Evolutionary conservation across 1,140 invertebrate species (phyloP).

Genomic region (Heliothis virescens): DNA sequence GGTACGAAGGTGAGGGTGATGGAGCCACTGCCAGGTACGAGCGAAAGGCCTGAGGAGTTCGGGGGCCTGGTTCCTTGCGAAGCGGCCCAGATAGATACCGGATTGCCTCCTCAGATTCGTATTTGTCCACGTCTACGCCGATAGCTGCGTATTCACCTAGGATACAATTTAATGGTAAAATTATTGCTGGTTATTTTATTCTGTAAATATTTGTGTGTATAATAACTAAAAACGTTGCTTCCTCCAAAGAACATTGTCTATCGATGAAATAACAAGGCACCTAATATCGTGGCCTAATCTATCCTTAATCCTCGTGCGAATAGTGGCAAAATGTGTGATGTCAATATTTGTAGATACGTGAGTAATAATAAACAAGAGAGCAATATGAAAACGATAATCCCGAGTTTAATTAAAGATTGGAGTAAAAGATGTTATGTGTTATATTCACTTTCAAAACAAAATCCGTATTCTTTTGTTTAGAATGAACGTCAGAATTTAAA

Average conservation of each 20-base stretch:
- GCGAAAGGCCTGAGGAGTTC: conserved; percentile 88
- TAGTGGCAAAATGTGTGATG: neutral
- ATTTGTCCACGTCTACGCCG: conserved; percentile 95
- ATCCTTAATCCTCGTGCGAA: neutral
- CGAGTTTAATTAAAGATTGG: neutral
- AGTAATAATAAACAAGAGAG: neutral
- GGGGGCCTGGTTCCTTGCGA: conserved; percentile 86
- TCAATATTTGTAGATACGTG: no score
- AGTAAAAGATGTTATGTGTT: neutral
- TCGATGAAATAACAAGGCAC: no score
- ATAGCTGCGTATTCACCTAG: conserved; percentile 96
- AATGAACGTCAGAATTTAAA: conserved; percentile 2
- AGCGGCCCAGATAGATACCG: conserved; percentile 92
- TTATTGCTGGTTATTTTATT: neutral
- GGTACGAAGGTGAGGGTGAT: conserved; percentile 89
- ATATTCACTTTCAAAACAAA: neutral
- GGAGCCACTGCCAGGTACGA: conserved; percentile 92
- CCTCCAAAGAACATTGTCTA: no score
- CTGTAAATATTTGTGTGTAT: neutral
- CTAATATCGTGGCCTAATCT: no score
- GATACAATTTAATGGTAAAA: conserved; percentile 33
- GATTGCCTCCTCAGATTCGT: conserved; percentile 90
- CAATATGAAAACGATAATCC: neutral
- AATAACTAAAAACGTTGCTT: no score
- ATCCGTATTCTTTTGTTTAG: conserved; percentile 26